Conservation (phyloP, 2,797 vertebrate species). For the Philypnodon macrostomus region DNA sequence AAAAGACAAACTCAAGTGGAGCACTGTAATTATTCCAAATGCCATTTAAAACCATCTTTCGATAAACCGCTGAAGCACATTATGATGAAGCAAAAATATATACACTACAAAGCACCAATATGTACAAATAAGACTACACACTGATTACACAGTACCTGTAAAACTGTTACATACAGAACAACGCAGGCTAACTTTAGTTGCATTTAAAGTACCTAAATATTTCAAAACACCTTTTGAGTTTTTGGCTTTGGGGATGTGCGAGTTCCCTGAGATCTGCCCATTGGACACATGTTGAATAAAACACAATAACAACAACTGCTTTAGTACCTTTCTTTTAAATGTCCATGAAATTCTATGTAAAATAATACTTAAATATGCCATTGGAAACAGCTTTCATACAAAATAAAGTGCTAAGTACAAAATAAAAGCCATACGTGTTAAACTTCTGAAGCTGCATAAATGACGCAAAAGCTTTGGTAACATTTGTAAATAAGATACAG, state of each 20-base stretch:
- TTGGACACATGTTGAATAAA: constrained; percentile 58
- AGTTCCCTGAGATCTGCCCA: constrained; percentile 79
- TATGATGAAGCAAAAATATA: constrained; percentile 67
- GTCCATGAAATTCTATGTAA: constrained; percentile 38
- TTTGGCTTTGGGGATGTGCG: constrained; percentile 21
- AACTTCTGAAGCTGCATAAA: constrained; percentile 58
- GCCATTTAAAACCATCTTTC: not conserved
- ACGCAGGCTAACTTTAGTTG: constrained; percentile 4
- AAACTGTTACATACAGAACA: not conserved
- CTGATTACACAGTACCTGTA: constrained; percentile 11
- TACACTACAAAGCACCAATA: constrained; percentile 70
- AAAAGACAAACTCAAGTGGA: constrained; percentile 8
- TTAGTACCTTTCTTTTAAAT: constrained; percentile 51
- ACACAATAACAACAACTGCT: constrained; percentile 32
- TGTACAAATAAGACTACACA: constrained; percentile 60
- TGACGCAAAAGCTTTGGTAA: constrained; percentile 69
- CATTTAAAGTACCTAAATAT: constrained; percentile 17
- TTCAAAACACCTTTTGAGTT: constrained; percentile 14
- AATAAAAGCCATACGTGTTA: constrained; percentile 54
- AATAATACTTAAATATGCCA: constrained; percentile 62
- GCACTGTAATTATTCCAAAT: constrained; percentile 17
- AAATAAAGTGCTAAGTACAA: constrained; percentile 83
- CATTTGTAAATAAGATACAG: constrained; percentile 51
- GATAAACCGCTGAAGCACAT: constrained; percentile 36
- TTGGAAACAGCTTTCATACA: constrained; percentile 63